Evolutionary conservation across 2,113 vertebrate genomes (phyloP).

Genomic region (Nothoprocta pentlandii): DNA sequence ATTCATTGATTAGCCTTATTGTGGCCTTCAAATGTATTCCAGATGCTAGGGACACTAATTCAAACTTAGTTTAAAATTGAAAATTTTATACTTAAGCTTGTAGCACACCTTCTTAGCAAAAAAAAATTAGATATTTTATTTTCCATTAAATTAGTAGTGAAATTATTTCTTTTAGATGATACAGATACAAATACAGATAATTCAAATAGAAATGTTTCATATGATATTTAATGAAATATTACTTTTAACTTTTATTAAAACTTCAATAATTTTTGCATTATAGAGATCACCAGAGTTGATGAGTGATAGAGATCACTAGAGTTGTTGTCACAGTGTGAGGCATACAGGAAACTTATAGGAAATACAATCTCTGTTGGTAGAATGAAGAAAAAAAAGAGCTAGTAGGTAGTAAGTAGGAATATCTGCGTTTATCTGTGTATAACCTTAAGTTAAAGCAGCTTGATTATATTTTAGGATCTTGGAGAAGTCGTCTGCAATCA

Average conservation of each 20-base stretch:
- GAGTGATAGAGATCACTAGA: background rate
- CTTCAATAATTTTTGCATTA: background rate
- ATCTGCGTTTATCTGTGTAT: background rate
- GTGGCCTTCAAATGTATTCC: background rate
- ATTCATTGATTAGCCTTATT: background rate
- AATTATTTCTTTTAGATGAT: background rate
- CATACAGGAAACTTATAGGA: background rate
- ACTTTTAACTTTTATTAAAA: background rate
- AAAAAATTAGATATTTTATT: background rate
- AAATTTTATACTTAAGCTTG: background rate
- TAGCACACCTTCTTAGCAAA: background rate
- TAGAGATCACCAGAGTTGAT: background rate
- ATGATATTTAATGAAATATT: background rate
- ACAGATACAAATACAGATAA: too few relatives aligned
- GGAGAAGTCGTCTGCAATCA: background rate
- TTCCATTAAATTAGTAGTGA: background rate
- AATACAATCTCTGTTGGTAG: background rate
- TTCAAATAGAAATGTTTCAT: background rate
- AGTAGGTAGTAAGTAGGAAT: background rate
- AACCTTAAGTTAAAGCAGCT: background rate
- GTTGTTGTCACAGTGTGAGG: background rate
- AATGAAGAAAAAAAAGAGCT: background rate
- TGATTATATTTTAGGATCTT: background rate
- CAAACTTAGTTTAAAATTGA: conserved; percentile 30
- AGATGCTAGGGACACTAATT: background rate